A percentile compares a stretch with the other conserved stretches of the same genome.
These are phyloP conservation scores for Heteromormyrus szaboi DNA, from an alignment of 2,797 vertebrate species.

Conservation along the genomic window DNA sequence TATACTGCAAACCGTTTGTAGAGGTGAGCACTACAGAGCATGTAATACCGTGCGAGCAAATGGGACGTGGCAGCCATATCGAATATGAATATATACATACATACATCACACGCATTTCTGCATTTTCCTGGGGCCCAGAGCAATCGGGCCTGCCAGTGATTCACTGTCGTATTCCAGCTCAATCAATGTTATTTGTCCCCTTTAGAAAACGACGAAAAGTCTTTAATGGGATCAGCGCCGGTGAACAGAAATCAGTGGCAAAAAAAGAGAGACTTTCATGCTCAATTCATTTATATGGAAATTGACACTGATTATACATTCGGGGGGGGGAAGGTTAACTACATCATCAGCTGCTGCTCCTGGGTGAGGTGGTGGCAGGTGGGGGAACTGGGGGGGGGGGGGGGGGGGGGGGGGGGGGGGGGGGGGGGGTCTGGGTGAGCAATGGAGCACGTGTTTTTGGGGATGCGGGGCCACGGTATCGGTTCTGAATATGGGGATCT, in stretches of 20 bases:
- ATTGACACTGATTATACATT: conserved; percentile 23
- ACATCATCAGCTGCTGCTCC: conserved; percentile 10
- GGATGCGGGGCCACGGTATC: not conserved
- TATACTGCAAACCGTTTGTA: conserved; percentile 8
- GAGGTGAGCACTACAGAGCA: not conserved
- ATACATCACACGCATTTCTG: not conserved
- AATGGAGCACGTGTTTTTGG: not conserved
- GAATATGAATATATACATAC: not conserved
- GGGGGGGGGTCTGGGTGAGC: not conserved
- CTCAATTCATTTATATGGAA: conserved; percentile 28
- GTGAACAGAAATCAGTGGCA: conserved; percentile 7
- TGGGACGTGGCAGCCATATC: not conserved
- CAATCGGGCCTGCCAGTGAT: conserved; percentile 1
- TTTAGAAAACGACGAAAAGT: conserved; percentile 20
- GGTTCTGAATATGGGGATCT: not conserved
- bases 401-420: no score
- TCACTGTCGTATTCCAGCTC: conserved; percentile 16
- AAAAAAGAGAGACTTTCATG: conserved; percentile 11
- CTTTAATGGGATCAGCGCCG: conserved; percentile 18
- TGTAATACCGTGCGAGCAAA: conserved; percentile 11
- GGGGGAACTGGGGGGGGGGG: not conserved
- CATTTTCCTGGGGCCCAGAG: not conserved
- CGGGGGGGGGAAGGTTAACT: conserved; percentile 17
- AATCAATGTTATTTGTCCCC: conserved; percentile 29
- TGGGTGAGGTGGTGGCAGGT: not conserved